Percentiles rank a stretch among this genome's conserved stretches.
Evolutionary conservation across 2,113 vertebrate species (phyloP).

Genomic region (Salvelinus alpinus): DNA sequence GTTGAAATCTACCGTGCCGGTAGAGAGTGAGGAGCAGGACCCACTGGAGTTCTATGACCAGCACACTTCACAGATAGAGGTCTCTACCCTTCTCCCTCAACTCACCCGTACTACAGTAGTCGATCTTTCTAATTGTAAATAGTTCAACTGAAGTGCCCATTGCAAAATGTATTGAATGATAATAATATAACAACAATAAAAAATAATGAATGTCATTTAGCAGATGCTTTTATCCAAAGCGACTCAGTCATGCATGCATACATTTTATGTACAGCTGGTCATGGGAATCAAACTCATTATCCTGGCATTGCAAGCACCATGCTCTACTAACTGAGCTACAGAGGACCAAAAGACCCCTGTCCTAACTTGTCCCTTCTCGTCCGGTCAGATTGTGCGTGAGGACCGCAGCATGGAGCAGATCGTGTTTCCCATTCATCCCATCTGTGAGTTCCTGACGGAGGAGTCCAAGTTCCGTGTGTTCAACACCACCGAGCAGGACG

Average conservation of each 20-base stretch:
- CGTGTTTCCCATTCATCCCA: constrained; percentile 90
- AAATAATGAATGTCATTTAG: not conserved
- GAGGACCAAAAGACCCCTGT: not conserved
- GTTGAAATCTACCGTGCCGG: constrained; percentile 83
- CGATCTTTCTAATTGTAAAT: not conserved
- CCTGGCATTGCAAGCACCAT: too few relatives aligned
- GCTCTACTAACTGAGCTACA: too few relatives aligned
- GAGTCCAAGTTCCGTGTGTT: constrained; percentile 93
- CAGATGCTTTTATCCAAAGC: too few relatives aligned
- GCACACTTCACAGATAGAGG: constrained; percentile 92
- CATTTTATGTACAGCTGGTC: too few relatives aligned
- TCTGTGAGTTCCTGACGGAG: constrained; percentile 93
- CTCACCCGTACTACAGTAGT: not conserved
- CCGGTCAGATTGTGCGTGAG: constrained; percentile 87
- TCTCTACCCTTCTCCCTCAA: constrained; percentile 22
- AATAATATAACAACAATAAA: not conserved
- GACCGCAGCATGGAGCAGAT: constrained; percentile 99
- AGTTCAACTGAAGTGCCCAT: too few relatives aligned
- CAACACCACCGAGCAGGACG: constrained; percentile 94
- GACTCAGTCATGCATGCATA: too few relatives aligned
- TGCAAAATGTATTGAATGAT: too few relatives aligned
- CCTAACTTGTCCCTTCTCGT: not conserved
- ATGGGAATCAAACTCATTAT: too few relatives aligned
- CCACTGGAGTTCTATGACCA: constrained; percentile 87
- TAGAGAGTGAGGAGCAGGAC: constrained; percentile 85